phyloP scores from a whole-genome alignment of 2,888 invertebrate species.

The Sinhomidia bicolor region DNA sequence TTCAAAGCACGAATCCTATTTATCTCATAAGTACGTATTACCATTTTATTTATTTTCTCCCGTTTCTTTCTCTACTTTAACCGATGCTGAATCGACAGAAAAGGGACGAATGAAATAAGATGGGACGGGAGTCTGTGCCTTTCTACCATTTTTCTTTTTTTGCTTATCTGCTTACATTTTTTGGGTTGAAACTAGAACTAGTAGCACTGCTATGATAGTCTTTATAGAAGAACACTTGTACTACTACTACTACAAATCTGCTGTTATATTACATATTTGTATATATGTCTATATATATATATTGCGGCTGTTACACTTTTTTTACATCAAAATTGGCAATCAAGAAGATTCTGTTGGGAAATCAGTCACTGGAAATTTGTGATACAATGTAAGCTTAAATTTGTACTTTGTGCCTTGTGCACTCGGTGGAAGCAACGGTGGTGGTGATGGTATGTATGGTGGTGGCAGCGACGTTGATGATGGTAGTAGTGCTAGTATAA shows the following conservation, averaged over 20 bases:
- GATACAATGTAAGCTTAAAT: constrained; percentile 13
- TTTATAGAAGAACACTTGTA: no score
- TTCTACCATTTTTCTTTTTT: not conserved
- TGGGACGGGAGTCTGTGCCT: not conserved
- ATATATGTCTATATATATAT: no score
- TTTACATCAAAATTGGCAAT: constrained; percentile 43
- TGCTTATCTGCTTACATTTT: not conserved
- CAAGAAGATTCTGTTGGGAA: constrained; percentile 40
- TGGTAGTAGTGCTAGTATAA: no score
- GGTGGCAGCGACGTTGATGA: not conserved
- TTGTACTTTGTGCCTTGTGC: not conserved
- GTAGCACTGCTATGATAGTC: no score
- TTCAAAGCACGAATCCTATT: constrained; percentile 16
- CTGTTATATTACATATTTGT: not conserved
- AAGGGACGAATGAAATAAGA: not conserved
- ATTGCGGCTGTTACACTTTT: not conserved
- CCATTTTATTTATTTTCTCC: constrained; percentile 12
- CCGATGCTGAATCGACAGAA: constrained; percentile 9
- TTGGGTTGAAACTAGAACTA: no score
- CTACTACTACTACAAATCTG: no score
- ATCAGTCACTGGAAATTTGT: constrained; percentile 43
- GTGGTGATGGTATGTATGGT: not conserved
- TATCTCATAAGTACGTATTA: not conserved
- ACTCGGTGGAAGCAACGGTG: not conserved
- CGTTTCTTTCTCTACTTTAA: not conserved